phyloP scores from a whole-genome alignment of 2,888 invertebrate genomes.

The Drosophila borealis region DNA sequence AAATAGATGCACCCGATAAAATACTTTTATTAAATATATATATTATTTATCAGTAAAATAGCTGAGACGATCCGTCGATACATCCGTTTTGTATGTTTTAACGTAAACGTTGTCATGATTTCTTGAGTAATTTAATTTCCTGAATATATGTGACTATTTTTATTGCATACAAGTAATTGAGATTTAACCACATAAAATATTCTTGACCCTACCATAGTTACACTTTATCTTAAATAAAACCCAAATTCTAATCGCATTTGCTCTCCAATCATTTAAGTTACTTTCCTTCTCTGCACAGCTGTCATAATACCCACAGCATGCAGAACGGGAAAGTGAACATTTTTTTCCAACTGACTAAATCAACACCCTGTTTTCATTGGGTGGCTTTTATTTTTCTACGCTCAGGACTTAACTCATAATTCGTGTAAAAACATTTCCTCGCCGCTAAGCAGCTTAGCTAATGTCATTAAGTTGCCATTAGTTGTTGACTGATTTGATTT shows the following conservation, averaged over 20 bases:
- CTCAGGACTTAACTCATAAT: slow-evolving; percentile 51
- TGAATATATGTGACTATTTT: not conserved
- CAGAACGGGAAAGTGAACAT: slow-evolving; percentile 5
- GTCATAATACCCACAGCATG: slow-evolving; percentile 48
- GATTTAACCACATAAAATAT: not conserved
- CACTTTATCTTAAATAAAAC: not conserved
- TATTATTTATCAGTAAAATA: too few relatives aligned
- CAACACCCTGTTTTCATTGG: slow-evolving; percentile 38
- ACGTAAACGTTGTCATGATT: too few relatives aligned
- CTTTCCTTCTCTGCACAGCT: slow-evolving; percentile 52
- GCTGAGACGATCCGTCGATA: too few relatives aligned
- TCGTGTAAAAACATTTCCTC: slow-evolving; percentile 66
- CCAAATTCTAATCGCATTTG: slow-evolving; percentile 33
- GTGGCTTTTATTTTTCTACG: slow-evolving; percentile 32
- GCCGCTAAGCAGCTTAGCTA: slow-evolving; percentile 54
- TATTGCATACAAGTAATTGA: not conserved
- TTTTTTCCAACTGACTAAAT: slow-evolving; percentile 65
- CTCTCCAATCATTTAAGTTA: slow-evolving; percentile 43
- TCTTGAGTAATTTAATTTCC: too few relatives aligned
- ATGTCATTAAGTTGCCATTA: slow-evolving; percentile 81
- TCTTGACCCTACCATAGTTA: not conserved
- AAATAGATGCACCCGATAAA: too few relatives aligned
- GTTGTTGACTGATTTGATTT: slow-evolving; percentile 80
- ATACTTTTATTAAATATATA: too few relatives aligned
- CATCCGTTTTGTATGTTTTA: too few relatives aligned